Conservation (phyloP, 1,140 invertebrate species). For the Eumeta japonica region DNA sequence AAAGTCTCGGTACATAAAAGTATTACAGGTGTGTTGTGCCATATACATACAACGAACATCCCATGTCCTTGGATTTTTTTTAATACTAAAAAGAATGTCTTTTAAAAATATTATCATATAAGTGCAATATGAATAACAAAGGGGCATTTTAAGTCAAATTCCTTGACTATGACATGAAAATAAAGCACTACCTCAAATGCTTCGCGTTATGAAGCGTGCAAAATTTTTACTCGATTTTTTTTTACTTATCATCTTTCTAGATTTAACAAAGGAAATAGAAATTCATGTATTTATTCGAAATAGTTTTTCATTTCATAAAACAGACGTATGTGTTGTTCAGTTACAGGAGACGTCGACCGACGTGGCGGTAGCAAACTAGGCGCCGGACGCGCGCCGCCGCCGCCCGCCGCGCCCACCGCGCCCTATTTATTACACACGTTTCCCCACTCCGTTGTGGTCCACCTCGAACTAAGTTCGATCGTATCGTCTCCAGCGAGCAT, state of each 20-base stretch:
- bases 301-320: no score
- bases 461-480: slow-evolving; percentile 49
- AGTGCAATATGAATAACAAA: no score
- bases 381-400: slow-evolving; percentile 11
- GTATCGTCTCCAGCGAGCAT: slow-evolving; percentile 28
- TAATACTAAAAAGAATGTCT: no score
- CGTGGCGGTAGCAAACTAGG: slow-evolving; percentile 37
- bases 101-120: no score
- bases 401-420: no score
- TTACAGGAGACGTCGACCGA: slow-evolving; percentile 37
- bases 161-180: neutral
- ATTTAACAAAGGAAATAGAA: neutral
- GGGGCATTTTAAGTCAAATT: no score
- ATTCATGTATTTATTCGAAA: no score
- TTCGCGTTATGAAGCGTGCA: neutral
- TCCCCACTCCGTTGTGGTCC: slow-evolving; percentile 19
- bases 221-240: neutral
- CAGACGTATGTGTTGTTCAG: neutral
- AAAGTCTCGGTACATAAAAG: no score
- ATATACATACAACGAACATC: no score
- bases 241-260: neutral
- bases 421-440: no score
- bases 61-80: no score
- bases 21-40: no score
- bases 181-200: neutral